Base-by-base conservation (phyloP, 2,888 invertebrate species). In the Megamerina dolium region DNA sequence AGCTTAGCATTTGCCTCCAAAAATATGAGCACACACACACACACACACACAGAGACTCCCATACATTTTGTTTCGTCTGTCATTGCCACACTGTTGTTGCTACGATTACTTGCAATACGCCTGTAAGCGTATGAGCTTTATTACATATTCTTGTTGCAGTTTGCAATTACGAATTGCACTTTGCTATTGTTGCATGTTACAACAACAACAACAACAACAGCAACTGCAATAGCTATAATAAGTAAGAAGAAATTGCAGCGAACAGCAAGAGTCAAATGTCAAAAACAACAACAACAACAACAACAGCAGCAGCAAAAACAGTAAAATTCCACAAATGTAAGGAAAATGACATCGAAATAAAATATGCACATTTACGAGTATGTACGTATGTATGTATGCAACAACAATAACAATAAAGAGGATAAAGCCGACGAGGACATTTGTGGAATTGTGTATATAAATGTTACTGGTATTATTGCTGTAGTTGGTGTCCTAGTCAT, bases 231-330 rank as follows among this genome's bases (percentile, higher is more conserved):
- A 43, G 6, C 21, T 48, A 54, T 53, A 59, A 54, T 54, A 58
- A 58, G 59, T 59, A 48, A 56, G 55, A 52, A 52, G 13, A 13
- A 27, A 27, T n/a, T 10, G 3, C 12, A 27, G 27, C 10, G 27
- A 27, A 27, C 12, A 27, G 27, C 3, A 13, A 3, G 5, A 4
- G 27, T n/a, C n/a, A n/a, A 49, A 45, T 30, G 44, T 35, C 17
- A 13, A 14, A n/a, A 31, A 13, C 5, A 31, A 31, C 14, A 14
- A 31, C 10, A 31, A 12, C 26, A 26, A 26, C 26, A 26, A 12
- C 26, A 26, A 26, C 26, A 26, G 10, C 26, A 12, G 10, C 26
- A 26, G 12, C 26, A 26, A 12, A 10, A 10, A 10, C 26, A 26
- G 26, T 12, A 26, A 26, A 9, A 10, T 9, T 26, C 2, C 26